Evolutionary conservation across 2,113 vertebrate species (phyloP).

Genomic region (Spermophilus dauricus): DNA sequence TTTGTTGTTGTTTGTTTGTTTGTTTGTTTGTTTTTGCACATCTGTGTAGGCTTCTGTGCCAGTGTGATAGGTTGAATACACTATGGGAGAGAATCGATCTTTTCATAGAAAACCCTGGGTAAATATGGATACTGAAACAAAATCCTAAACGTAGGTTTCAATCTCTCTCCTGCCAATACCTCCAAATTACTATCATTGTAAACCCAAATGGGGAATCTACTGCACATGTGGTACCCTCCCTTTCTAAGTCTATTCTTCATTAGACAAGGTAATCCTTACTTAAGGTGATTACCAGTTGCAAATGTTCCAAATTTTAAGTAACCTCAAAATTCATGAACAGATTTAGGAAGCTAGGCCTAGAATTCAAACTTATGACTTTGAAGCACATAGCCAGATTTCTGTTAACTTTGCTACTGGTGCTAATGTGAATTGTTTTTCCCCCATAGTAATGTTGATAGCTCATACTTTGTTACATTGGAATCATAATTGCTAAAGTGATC

Average conservation of each 20-base stretch:
- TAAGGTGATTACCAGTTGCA: background rate
- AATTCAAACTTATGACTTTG: background rate
- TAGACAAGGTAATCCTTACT: background rate
- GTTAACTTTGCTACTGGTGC: background rate
- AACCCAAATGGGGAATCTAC: background rate
- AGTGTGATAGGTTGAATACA: too few species aligned
- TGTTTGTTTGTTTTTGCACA: background rate
- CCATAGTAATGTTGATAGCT: background rate
- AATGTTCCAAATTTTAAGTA: background rate
- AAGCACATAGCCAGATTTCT: background rate
- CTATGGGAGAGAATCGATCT: background rate
- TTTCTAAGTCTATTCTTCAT: background rate
- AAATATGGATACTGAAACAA: background rate
- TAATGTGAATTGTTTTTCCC: background rate
- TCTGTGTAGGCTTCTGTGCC: background rate
- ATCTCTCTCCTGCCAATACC: rapidly evolving
- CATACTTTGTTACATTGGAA: rapidly evolving
- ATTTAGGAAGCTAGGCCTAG: background rate
- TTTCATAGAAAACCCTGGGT: background rate
- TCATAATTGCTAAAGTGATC: background rate
- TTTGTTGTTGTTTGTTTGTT: too few species aligned
- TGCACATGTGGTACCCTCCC: background rate
- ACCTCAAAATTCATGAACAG: background rate
- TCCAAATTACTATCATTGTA: too few species aligned
- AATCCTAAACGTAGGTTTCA: background rate